Evolutionary conservation across 2,113 vertebrate genomes (phyloP), one percentile per base, ranked within the genome.

Genomic region (Tetrao urogallus): DNA sequence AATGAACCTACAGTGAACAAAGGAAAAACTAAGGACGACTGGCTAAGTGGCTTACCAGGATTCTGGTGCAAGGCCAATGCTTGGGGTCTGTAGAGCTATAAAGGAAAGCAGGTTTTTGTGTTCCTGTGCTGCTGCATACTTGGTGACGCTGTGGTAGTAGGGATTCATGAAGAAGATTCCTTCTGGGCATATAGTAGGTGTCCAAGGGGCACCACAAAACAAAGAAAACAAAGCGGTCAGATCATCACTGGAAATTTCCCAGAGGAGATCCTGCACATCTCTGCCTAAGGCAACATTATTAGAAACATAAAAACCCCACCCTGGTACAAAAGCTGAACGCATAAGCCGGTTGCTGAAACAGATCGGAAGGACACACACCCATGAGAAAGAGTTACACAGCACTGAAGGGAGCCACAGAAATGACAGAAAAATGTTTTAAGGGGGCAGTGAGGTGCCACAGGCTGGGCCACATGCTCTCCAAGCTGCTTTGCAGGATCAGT

Each of bases 291-390:
- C 64, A 92, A 89, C 85, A 76, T 91, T 89, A 65, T 76, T 52
- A 89, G 82, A 82, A 88, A 91, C 7, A 80, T 95, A 80, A 93
- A 92, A 91, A 60, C 10, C 34, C 8, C 71, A 88, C 27, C 64
- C 71, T 70, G 50, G 36, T 24, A 48, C 45, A 63, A 77, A 79
- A 89, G 42, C 88, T 89, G 80, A 95, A 91, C 45, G 86, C 72
- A 91, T 82, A 88, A 76, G 47, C 30, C 45, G 30, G 73, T 80
- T 79, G 61, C 76, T 91, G 75, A 92, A 69, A 85, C 64, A 79
- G 54, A 42, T 56, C 78, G 76, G 48, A 88, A 88, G 47, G 88
- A 81, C 48, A 88, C 38, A 57, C 79, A 73, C 75, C 90, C 82
- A 82, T 91, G 64, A 79, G 84, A 76, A 48, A 56, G 11, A 21